Conservation (phyloP, 2,888 invertebrate genomes). For the Acrocera orbiculus region DNA sequence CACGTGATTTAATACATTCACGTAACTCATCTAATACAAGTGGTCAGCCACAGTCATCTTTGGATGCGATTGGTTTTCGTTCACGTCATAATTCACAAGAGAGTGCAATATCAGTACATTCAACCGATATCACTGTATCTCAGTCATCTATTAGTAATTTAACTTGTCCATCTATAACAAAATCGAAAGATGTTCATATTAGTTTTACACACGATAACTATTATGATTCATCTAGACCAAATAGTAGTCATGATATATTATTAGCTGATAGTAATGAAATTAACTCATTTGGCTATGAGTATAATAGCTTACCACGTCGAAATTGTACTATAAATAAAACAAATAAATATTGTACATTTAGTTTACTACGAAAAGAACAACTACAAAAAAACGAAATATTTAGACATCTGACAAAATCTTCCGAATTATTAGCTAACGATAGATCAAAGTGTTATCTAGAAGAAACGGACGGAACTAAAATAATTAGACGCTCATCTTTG, state of each 20-base stretch:
- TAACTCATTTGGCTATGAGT: conserved; percentile 24
- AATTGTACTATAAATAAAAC: conserved; percentile 26
- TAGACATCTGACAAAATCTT: conserved; percentile 27
- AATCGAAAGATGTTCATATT: conserved; percentile 9
- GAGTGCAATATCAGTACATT: conserved; percentile 17
- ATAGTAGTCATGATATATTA: neutral
- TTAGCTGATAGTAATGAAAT: neutral
- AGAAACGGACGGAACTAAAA: no score
- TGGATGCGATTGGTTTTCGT: conserved; percentile 16
- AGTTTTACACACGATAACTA: conserved; percentile 6
- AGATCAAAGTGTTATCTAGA: no score
- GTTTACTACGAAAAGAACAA: conserved; percentile 25
- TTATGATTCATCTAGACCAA: conserved; percentile 4
- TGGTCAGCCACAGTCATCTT: conserved; percentile 12
- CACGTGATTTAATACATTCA: conserved; percentile 17
- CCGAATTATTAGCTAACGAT: conserved; percentile 26
- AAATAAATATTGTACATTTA: conserved; percentile 26
- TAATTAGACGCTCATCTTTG: conserved; percentile 9
- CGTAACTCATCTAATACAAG: conserved; percentile 13
- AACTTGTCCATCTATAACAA: conserved; percentile 1
- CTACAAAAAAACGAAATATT: conserved; percentile 24
- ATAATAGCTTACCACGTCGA: conserved; percentile 28
- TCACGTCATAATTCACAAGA: conserved; percentile 17
- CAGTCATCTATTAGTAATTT: conserved; percentile 9
- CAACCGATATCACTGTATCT: conserved; percentile 13